Base-by-base conservation (phyloP, 2,888 invertebrate genomes). In the Drosophila siamana region DNA sequence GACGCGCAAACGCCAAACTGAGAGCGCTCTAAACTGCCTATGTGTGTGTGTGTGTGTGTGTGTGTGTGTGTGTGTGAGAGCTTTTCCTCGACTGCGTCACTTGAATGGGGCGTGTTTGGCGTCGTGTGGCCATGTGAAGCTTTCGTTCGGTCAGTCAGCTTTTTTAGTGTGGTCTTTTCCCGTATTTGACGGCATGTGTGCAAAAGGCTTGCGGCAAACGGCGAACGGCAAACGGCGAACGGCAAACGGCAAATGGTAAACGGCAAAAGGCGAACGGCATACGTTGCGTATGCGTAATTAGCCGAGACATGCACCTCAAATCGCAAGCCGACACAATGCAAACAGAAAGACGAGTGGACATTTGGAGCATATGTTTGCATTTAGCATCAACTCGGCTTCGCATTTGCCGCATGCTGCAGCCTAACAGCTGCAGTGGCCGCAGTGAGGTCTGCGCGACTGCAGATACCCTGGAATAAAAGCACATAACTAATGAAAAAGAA, bases 261-360 rank as follows among this genome's bases (percentile, higher is more conserved):
- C 38, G 51, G 22, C 19, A 19, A 19, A 19, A 1, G 19, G 19
- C 19, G 3, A 19, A 19, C 19, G 19, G 19, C 47, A 19, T 24
- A 47, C 38, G 47, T 33, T 8, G 46, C 28, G 44, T 50, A 52
- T 60, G 41, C 40, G 26, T 48, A 54, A 59, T 60, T 72, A 74
- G 77, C 77, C 73, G 16, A 68, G 74, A 74, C 78, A 63, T 61
- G 33, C 40, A 74, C 74, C 74, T 28, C 19, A 13, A 56, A 50
- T 24, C 22, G 33, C 9, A 51, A 11, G 44, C 9, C n/a, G 3
- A 33, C 30, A 55, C 19, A 11, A 55, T 26, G 36, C 46, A 36
- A 26, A 40, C 16, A 33, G 11, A 46, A 22, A 13, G 11, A 36
- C n/a, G 3, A 36, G 6, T 13, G n/a, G 1, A 9, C 28, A 28